Conservation (phyloP, 2,888 invertebrate genomes). For the Ditula angustiorana region DNA sequence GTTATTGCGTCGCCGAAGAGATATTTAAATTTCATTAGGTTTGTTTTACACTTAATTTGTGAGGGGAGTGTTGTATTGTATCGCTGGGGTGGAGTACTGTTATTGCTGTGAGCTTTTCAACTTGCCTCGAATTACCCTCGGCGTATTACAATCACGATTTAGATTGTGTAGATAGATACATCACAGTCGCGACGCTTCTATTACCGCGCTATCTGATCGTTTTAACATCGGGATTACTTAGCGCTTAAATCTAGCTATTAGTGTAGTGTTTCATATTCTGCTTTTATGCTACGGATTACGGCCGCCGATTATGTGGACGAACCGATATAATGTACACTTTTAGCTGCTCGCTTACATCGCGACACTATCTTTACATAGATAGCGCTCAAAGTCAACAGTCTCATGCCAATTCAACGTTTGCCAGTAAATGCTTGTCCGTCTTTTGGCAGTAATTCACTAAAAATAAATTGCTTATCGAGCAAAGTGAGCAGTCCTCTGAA, state of each 20-base stretch:
- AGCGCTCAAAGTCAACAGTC: neutral
- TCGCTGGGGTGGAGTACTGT: conserved; percentile 74
- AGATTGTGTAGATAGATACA: conserved; percentile 76
- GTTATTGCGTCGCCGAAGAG: conserved; percentile 82
- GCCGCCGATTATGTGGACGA: neutral
- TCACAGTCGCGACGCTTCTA: conserved; percentile 66
- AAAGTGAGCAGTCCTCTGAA: conserved; percentile 29
- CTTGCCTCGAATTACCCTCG: conserved; percentile 73
- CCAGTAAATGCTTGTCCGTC: neutral
- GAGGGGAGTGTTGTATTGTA: conserved; percentile 71
- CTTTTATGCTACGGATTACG: conserved; percentile 22
- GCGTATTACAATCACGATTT: conserved; percentile 73
- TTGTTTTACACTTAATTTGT: conserved; percentile 86
- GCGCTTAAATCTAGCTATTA: conserved; percentile 33
- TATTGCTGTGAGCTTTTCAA: conserved; percentile 69
- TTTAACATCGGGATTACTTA: conserved; percentile 52
- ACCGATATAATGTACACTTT: neutral
- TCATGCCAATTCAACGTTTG: conserved; percentile 1
- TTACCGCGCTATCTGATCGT: conserved; percentile 66
- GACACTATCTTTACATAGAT: neutral
- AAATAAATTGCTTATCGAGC: conserved; percentile 32
- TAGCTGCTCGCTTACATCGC: neutral
- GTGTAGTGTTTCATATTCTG: conserved; percentile 35
- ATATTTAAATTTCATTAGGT: conserved; percentile 86
- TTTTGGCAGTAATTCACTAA: neutral